Evolutionary conservation across 2,797 vertebrate species (phyloP), one percentile per base, ranked within the genome.

Genomic region (Schizopygopsis pylzovi): DNA sequence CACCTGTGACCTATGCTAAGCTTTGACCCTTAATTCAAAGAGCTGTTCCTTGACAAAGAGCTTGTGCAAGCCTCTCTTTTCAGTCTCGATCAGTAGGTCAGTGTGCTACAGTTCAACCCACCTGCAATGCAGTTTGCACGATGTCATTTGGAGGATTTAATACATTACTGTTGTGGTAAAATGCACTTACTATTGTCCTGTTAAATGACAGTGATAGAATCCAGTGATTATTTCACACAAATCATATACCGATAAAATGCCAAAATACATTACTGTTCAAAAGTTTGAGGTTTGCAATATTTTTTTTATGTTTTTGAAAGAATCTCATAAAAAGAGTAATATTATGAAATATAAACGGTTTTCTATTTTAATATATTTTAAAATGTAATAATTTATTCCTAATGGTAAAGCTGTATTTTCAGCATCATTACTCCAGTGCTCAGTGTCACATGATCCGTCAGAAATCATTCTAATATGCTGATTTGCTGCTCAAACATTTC

Each of bases 21-120:
- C 72, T 77, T 76, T 83, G 59, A 63, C 56, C n/a, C 13, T 16
- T 47, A 47, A 41, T 49, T 52, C 8, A 71, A 59, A 73, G 54
- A 73, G 39, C 39, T 75, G 49, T 39, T 39, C 33, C 68, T 33
- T 72, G 11, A 82, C 39, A 25, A 41, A 72, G 61, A 0, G 10
- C 13, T 43, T 37, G 33, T 65, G 1, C 41, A 67, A 49, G 61
- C 43, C 43, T 67, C 79, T 80, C 61, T 8, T 75, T 28, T 54
- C n/a, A 13, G n/a, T 59, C 6, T 79, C 33, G 15, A 79, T 52
- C 45, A 49, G 45, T 81, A 52, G 43, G 65, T 70, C 43, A 81
- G 6, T 81, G 47, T 81, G 63, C 65, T 68, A 52, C 43, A 37
- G 41, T 49, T 80, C 25, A 49, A 49, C 43, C 41, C 61, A 37